Conservation (phyloP, 2,888 invertebrate species). For the Epicampocera succincta region DNA sequence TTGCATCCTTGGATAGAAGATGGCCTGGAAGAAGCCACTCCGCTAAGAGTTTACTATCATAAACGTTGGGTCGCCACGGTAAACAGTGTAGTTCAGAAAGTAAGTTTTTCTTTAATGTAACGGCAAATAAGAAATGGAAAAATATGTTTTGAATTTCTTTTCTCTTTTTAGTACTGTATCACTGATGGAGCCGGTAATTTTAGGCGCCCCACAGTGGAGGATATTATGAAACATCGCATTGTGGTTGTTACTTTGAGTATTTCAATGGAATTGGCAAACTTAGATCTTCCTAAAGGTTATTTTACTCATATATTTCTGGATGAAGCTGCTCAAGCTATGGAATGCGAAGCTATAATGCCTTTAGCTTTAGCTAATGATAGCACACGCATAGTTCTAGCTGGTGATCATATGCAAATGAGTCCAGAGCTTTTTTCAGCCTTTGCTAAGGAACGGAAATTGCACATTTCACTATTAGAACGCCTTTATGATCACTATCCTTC, state of each 20-base stretch:
- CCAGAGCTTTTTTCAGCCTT: conserved; percentile 91
- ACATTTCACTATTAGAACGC: conserved; percentile 89
- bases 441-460: conserved; percentile 86
- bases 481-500: conserved; percentile 89
- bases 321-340: conserved; percentile 93
- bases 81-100: conserved; percentile 86
- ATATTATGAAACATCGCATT: conserved; percentile 87
- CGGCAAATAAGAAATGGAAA: too few species aligned
- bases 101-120: conserved; percentile 72
- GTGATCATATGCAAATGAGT: conserved; percentile 93
- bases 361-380: conserved; percentile 87
- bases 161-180: conserved; percentile 86
- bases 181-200: conserved; percentile 86
- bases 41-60: conserved; percentile 90
- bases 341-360: conserved; percentile 92
- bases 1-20: conserved; percentile 88
- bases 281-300: conserved; percentile 86
- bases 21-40: conserved; percentile 86
- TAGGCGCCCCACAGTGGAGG: conserved; percentile 87
- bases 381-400: conserved; percentile 90
- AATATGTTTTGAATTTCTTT: background rate
- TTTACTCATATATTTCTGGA: conserved; percentile 92
- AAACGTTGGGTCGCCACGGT: conserved; percentile 91
- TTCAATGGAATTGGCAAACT: conserved; percentile 87
- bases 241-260: conserved; percentile 91